Conservation (phyloP, 53 echinoderm and acorn worm species). For the Echinarachnius parma region DNA sequence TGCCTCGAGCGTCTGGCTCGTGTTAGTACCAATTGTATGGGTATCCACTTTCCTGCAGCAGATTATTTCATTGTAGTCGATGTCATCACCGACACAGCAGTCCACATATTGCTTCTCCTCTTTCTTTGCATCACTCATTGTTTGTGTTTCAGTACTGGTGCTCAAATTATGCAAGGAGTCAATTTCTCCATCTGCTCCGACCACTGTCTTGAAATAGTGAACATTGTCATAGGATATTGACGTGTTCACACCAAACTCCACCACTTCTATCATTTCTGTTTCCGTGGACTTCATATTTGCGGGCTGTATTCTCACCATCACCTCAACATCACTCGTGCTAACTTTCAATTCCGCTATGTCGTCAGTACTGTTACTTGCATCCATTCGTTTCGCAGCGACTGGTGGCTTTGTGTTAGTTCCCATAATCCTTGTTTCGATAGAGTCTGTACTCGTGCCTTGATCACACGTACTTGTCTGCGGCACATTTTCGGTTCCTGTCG, state of each 20-base stretch:
- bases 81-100: slow-evolving; percentile 36
- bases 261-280: slow-evolving; percentile 50
- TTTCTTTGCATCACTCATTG: slow-evolving; percentile 19
- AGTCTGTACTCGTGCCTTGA: slow-evolving; percentile 70
- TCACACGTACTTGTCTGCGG: slow-evolving; percentile 12
- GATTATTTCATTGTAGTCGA: slow-evolving; percentile 36
- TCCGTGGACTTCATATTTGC: slow-evolving; percentile 50
- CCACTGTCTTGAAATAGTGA: slow-evolving; percentile 36
- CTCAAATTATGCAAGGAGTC: slow-evolving; percentile 20
- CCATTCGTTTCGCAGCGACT: slow-evolving; percentile 39
- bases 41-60: slow-evolving; percentile 48
- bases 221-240: slow-evolving; percentile 26
- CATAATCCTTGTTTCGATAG: slow-evolving; percentile 70
- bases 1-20: slow-evolving; percentile 23
- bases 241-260: slow-evolving; percentile 47
- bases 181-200: slow-evolving; percentile 36
- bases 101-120: slow-evolving; percentile 16
- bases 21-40: slow-evolving; percentile 43
- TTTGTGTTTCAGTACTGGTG: slow-evolving; percentile 14
- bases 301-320: slow-evolving; percentile 44
- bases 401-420: slow-evolving; percentile 80
- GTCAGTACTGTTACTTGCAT: slow-evolving; percentile 34
- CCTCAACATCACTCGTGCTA: slow-evolving; percentile 52
- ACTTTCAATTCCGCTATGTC: no score
- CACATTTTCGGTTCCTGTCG: slow-evolving; percentile 23